phyloP scores from a whole-genome alignment of 2,113 vertebrate species.

The Solenodon paradoxus region DNA sequence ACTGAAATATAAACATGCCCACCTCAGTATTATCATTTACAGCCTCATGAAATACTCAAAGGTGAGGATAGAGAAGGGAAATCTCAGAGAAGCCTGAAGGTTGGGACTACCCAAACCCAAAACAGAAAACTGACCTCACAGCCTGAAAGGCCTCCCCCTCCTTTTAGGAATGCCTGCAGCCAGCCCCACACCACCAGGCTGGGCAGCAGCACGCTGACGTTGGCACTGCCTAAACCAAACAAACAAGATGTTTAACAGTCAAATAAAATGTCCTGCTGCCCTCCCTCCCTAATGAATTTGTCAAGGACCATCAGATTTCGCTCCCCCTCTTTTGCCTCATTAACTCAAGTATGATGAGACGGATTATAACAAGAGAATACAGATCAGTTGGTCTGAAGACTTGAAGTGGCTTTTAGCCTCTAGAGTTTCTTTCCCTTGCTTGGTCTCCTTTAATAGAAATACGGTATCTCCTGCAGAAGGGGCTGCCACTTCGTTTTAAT shows the following conservation, averaged over 20 bases:
- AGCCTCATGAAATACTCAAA: not conserved
- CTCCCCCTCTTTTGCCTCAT: conserved; percentile 86
- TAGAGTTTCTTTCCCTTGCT: conserved; percentile 78
- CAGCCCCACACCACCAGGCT: conserved; percentile 73
- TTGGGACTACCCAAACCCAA: not conserved
- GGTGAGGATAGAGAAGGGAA: not conserved
- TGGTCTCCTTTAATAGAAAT: conserved; percentile 77
- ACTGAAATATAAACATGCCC: conserved; percentile 16
- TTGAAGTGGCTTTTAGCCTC: conserved; percentile 86
- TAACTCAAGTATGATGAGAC: conserved; percentile 89
- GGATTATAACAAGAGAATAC: conserved; percentile 86
- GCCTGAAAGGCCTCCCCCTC: not conserved
- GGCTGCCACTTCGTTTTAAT: conserved; percentile 77
- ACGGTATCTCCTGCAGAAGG: conserved; percentile 76
- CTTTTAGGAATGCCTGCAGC: conserved; percentile 37
- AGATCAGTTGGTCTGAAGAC: conserved; percentile 86
- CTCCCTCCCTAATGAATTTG: conserved; percentile 90
- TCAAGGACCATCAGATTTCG: conserved; percentile 85
- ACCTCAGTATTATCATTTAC: not conserved
- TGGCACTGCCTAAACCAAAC: conserved; percentile 85
- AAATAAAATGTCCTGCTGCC: conserved; percentile 87
- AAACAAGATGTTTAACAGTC: conserved; percentile 87
- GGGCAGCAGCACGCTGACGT: conserved; percentile 81
- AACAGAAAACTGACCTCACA: conserved; percentile 26
- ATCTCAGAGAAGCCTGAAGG: not conserved